Evolutionary conservation across 53 echinoderm and acorn worm genomes (phyloP).

Genomic region (Zoroaster sp.): DNA sequence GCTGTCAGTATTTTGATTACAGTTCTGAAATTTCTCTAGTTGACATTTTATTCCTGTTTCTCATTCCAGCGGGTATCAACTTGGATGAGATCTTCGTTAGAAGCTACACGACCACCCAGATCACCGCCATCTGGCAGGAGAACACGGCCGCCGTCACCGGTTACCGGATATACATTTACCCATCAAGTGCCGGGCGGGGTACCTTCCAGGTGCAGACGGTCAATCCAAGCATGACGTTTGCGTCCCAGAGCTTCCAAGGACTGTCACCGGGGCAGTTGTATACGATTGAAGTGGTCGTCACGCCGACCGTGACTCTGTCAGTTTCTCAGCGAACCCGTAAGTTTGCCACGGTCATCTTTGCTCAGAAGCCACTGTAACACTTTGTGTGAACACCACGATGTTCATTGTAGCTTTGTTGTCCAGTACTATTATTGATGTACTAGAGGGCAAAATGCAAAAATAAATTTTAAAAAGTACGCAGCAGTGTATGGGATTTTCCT

Average conservation of each 20-base stretch:
- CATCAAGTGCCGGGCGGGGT: not conserved
- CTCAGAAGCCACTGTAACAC: too few species aligned
- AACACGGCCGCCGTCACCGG: not conserved
- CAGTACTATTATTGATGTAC: too few species aligned
- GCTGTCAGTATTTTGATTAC: too few species aligned
- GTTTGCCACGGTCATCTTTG: not conserved
- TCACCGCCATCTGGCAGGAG: constrained; percentile 22
- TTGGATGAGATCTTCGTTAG: constrained; percentile 39
- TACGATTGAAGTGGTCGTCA: constrained; percentile 44
- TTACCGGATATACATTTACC: constrained; percentile 32
- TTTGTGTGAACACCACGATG: too few species aligned
- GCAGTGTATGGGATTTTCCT: too few species aligned
- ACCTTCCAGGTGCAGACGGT: not conserved
- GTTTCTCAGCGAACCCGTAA: constrained; percentile 59
- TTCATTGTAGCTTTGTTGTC: too few species aligned
- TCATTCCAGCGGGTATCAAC: constrained; percentile 1
- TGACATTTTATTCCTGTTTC: not conserved
- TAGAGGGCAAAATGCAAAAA: too few species aligned
- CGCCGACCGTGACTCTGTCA: not conserved
- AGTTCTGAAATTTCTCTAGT: not conserved
- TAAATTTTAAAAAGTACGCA: too few species aligned
- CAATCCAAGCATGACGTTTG: not conserved
- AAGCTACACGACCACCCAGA: constrained; percentile 22
- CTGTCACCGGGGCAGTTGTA: constrained; percentile 49
- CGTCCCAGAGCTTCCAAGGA: not conserved